phyloP scores from a whole-genome alignment of 2,797 vertebrate genomes.

The Phrynocephalus guinanensis region DNA sequence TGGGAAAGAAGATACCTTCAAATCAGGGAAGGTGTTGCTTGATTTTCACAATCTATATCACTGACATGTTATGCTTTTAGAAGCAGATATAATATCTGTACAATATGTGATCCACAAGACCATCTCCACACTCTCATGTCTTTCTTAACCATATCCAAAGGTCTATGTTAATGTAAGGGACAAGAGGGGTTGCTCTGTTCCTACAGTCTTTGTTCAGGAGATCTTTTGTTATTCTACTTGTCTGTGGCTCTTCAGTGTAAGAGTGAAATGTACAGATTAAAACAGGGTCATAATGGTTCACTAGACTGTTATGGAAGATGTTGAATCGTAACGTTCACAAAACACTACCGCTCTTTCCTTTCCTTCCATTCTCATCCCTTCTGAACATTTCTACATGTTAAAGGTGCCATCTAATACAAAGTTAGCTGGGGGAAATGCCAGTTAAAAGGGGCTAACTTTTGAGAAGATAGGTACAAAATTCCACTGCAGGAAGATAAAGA shows the following conservation, averaged over 20 bases:
- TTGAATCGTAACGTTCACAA: no score
- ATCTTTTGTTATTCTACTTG: conserved; percentile 41
- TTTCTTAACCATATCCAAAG: conserved; percentile 18
- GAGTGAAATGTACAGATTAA: conserved; percentile 46
- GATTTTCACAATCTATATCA: neutral
- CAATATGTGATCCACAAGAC: neutral
- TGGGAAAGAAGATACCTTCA: neutral
- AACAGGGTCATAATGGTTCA: neutral
- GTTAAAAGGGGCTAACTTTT: no score
- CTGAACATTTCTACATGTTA: no score
- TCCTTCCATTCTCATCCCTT: no score
- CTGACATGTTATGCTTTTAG: neutral
- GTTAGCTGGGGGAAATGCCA: no score
- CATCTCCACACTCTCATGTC: conserved; percentile 1
- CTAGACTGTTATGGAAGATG: no score
- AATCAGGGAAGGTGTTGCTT: no score
- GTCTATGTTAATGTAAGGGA: neutral
- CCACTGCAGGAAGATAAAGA: no score
- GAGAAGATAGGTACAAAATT: no score
- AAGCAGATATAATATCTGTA: neutral
- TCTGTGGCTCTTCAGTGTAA: neutral
- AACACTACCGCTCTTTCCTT: no score
- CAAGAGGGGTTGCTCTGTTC: conserved; percentile 8
- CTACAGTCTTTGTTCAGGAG: conserved; percentile 17
- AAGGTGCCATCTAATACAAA: no score